Percentiles rank a stretch among this genome's conserved stretches.
Conservation (phyloP, 2,113 vertebrate genomes). For the Pituophis catenifer region DNA sequence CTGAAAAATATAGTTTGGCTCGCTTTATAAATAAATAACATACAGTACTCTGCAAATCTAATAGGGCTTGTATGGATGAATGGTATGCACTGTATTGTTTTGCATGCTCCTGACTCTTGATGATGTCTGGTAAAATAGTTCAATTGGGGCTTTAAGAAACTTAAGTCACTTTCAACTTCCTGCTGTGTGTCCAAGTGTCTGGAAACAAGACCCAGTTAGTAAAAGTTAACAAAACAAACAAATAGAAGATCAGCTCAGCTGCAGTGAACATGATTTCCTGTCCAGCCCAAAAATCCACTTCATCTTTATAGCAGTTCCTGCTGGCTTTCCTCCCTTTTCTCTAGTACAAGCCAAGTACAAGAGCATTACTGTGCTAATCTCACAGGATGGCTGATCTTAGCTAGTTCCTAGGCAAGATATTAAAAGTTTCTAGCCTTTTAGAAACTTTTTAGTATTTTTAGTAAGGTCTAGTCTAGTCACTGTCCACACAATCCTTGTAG, state of each 20-base stretch:
- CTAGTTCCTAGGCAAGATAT: background rate
- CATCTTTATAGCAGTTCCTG: background rate
- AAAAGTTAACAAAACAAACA: background rate
- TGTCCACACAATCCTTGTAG: background rate
- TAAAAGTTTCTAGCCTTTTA: background rate
- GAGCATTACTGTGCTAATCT: background rate
- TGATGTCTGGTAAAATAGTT: background rate
- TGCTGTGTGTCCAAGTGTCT: background rate
- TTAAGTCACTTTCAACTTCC: background rate
- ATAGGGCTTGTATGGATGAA: background rate
- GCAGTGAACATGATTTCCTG: background rate
- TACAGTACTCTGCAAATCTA: background rate
- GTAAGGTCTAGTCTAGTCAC: background rate
- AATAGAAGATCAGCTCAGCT: background rate
- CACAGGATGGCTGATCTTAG: background rate
- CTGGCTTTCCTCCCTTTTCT: slow-evolving; percentile 3
- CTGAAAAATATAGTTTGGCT: background rate
- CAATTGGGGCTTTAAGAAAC: background rate
- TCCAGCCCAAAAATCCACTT: background rate
- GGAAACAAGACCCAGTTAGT: background rate
- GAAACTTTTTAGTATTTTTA: background rate
- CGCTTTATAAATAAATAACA: background rate
- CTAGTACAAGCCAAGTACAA: background rate
- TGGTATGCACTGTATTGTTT: background rate
- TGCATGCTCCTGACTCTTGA: background rate